A percentile compares a stretch with the other conserved stretches of the same genome.
Evolutionary conservation across 2,888 invertebrate species (phyloP).

Genomic region (Hirudinaria manillensis): DNA sequence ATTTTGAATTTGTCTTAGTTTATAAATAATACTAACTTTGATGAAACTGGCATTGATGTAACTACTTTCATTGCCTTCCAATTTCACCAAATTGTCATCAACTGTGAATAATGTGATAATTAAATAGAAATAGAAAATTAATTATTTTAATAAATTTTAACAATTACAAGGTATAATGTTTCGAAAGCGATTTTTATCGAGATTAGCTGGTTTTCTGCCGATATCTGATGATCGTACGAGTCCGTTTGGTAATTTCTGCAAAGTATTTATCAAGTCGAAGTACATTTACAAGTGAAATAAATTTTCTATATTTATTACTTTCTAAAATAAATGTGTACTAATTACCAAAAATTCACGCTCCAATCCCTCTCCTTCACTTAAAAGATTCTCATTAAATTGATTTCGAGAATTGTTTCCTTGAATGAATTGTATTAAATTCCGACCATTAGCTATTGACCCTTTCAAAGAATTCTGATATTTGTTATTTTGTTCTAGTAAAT

Average conservation of each 20-base stretch:
- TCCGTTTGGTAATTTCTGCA: not conserved
- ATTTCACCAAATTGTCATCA: slow-evolving; percentile 5
- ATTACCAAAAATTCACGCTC: too few relatives aligned
- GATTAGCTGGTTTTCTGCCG: not conserved
- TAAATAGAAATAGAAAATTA: not conserved
- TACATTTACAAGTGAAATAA: too few relatives aligned
- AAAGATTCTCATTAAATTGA: too few relatives aligned
- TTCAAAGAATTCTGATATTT: too few relatives aligned
- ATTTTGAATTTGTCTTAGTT: too few relatives aligned
- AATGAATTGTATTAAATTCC: too few relatives aligned
- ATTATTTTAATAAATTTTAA: not conserved
- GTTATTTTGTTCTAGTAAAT: too few relatives aligned
- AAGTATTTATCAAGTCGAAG: not conserved
- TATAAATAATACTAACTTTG: not conserved
- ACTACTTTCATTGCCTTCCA: not conserved
- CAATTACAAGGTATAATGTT: not conserved
- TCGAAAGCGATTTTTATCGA: slow-evolving; percentile 1
- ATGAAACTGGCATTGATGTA: slow-evolving; percentile 21
- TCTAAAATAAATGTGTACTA: too few relatives aligned
- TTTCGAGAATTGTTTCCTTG: too few relatives aligned
- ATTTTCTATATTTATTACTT: too few relatives aligned
- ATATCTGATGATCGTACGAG: not conserved
- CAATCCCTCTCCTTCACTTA: too few relatives aligned
- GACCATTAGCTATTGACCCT: too few relatives aligned
- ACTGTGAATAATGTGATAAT: not conserved